Evolutionary conservation across 2,797 vertebrate species (phyloP).

Genomic region (Crocidura indochinensis): DNA sequence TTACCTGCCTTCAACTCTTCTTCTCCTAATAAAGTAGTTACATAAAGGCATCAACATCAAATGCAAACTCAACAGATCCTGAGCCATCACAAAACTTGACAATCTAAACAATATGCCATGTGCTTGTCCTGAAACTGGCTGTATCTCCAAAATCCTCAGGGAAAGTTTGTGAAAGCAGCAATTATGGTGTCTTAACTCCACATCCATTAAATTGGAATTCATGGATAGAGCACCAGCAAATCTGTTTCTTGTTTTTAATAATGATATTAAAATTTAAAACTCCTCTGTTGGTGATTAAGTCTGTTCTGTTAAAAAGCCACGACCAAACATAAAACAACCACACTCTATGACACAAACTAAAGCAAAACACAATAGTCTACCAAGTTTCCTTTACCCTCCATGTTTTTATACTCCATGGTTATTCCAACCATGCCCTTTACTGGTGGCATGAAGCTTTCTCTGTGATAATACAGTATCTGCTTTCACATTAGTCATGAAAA

Average conservation of each 20-base stretch:
- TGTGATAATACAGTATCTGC: slow-evolving; percentile 33
- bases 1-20: too few species aligned
- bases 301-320: slow-evolving; percentile 11
- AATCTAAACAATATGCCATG: neutral
- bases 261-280: neutral
- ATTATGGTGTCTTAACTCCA: neutral
- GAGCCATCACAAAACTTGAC: neutral
- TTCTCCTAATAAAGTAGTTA: too few species aligned
- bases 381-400: neutral
- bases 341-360: neutral
- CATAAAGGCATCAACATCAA: too few species aligned
- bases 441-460: slow-evolving; percentile 19
- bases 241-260: neutral
- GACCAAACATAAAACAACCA: neutral
- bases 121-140: neutral
- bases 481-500: slow-evolving; percentile 17
- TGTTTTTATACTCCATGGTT: slow-evolving; percentile 13
- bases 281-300: neutral
- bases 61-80: neutral
- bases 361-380: neutral
- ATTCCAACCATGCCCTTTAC: neutral
- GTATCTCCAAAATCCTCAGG: neutral
- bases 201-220: slow-evolving; percentile 22
- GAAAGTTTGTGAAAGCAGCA: neutral
- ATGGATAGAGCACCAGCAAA: neutral